Evolutionary conservation across 2,797 vertebrate species (phyloP).

Genomic region (Poecilia velifera): DNA sequence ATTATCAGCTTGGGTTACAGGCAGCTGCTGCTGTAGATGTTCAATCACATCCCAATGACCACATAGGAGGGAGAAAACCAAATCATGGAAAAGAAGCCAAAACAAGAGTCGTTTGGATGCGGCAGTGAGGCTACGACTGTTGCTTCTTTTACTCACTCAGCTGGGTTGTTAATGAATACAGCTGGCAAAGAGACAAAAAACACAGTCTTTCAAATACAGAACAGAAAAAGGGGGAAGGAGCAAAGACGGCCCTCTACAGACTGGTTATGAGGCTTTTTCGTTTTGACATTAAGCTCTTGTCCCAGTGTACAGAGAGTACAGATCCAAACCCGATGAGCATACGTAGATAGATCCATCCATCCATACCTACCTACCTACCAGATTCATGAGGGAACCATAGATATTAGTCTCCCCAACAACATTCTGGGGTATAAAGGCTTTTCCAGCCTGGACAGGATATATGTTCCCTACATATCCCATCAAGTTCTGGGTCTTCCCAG

Average conservation of each 20-base stretch:
- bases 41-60: slow-evolving; percentile 42
- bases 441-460: neutral
- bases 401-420: neutral
- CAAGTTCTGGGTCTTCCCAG: neutral
- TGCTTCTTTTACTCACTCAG: slow-evolving; percentile 33
- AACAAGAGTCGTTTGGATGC: slow-evolving; percentile 6
- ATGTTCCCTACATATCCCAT: neutral
- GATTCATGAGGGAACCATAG: neutral
- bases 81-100: slow-evolving; percentile 19
- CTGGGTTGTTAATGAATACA: slow-evolving; percentile 29
- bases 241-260: neutral
- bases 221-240: slow-evolving; percentile 9
- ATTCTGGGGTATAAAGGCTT: neutral
- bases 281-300: slow-evolving; percentile 38
- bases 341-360: slow-evolving; percentile 33
- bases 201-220: slow-evolving; percentile 9
- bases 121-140: neutral
- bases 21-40: slow-evolving; percentile 62
- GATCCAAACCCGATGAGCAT: slow-evolving; percentile 43
- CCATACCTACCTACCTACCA: too few species aligned
- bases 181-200: slow-evolving; percentile 34
- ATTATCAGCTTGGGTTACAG: slow-evolving; percentile 74
- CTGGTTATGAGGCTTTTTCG: slow-evolving; percentile 29
- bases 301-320: slow-evolving; percentile 28
- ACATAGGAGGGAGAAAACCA: slow-evolving; percentile 7